phyloP scores from a whole-genome alignment of 2,888 invertebrate species.

The Melieria omissa region DNA sequence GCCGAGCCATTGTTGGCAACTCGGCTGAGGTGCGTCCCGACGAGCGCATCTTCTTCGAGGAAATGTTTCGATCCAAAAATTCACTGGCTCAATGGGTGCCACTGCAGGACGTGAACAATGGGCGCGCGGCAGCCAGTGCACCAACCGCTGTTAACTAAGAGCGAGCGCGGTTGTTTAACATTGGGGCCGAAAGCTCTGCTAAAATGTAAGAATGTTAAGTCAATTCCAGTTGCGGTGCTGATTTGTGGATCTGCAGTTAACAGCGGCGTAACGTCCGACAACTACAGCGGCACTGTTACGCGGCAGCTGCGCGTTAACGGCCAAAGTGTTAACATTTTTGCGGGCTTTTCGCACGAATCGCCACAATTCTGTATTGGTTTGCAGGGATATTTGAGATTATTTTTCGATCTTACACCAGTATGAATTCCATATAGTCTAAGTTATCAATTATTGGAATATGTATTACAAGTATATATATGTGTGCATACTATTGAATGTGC shows the following conservation, averaged over 20 bases:
- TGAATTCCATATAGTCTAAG: too few species aligned
- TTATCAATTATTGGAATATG: neutral
- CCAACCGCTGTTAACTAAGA: slow-evolving; percentile 16
- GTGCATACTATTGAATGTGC: neutral
- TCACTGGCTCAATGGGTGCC: slow-evolving; percentile 73
- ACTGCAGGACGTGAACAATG: slow-evolving; percentile 64
- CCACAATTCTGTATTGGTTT: neutral
- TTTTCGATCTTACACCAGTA: neutral
- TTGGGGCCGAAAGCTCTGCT: neutral
- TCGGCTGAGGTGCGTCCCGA: slow-evolving; percentile 65
- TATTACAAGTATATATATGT: slow-evolving; percentile 7
- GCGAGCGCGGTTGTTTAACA: too few species aligned
- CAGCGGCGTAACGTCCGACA: neutral
- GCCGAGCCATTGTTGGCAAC: slow-evolving; percentile 69
- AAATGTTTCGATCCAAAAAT: slow-evolving; percentile 70
- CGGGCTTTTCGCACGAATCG: neutral
- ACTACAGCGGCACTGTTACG: neutral
- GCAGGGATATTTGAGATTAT: slow-evolving; percentile 15
- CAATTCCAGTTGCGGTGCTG: neutral
- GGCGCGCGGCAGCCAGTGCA: slow-evolving; percentile 18
- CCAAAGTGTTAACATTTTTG: neutral
- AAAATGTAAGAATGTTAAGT: neutral
- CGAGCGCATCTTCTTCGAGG: slow-evolving; percentile 70
- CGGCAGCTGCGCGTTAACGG: neutral
- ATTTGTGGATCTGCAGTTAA: neutral